A percentile compares a stretch with the other conserved stretches of the same genome.
Evolutionary conservation across 2,888 invertebrate genomes (phyloP).

Genomic region (Caenorhabditis zanzibari): DNA sequence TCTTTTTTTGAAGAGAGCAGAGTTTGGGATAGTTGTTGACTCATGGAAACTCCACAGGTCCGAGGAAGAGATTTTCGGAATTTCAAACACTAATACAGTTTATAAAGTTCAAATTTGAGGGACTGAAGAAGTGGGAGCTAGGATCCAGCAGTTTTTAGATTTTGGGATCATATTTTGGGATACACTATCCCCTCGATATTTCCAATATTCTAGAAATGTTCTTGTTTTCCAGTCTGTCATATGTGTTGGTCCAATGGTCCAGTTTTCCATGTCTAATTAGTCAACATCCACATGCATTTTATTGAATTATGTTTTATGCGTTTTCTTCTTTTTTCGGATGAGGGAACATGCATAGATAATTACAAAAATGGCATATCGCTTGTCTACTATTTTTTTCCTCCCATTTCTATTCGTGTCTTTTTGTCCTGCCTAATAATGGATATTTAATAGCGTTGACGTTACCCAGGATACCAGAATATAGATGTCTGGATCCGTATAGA

Average conservation of each 20-base stretch:
- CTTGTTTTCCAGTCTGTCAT: conserved; percentile 3
- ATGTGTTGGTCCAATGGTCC: conserved; percentile 17
- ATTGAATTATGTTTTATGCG: conserved; percentile 45
- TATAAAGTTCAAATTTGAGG: too few relatives aligned
- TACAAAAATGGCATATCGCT: conserved; percentile 2
- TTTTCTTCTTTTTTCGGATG: conserved; percentile 8
- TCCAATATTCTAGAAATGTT: not conserved
- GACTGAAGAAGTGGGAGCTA: too few relatives aligned
- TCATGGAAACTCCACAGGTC: too few relatives aligned
- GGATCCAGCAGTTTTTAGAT: too few relatives aligned
- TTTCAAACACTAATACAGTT: too few relatives aligned
- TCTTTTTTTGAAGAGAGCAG: not conserved
- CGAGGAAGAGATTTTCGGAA: too few relatives aligned
- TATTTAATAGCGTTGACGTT: conserved; percentile 20
- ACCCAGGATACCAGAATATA: conserved; percentile 8
- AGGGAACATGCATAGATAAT: conserved; percentile 51
- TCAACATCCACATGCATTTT: conserved; percentile 36
- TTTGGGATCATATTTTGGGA: too few relatives aligned
- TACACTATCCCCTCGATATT: not conserved
- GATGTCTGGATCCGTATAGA: not conserved
- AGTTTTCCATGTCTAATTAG: conserved; percentile 32
- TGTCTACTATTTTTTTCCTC: conserved; percentile 14
- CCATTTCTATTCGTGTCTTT: not conserved
- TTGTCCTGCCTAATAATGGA: not conserved
- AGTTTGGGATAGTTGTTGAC: not conserved